A percentile compares a stretch with the other conserved stretches of the same genome.
Evolutionary conservation across 1,140 invertebrate species (phyloP).

Genomic region (Leguminivora glycinivorella): DNA sequence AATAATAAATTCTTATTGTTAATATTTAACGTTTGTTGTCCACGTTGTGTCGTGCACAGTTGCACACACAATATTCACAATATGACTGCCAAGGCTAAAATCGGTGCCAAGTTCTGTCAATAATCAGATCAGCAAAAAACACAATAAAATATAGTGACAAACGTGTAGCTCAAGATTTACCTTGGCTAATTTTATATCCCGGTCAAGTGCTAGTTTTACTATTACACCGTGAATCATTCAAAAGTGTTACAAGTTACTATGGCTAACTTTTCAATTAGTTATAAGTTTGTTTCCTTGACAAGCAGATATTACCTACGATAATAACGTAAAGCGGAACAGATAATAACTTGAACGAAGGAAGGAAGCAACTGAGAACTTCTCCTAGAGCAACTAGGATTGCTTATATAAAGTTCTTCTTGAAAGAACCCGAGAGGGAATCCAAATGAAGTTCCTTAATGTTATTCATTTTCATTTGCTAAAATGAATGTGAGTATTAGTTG

Average conservation of each 20-base stretch:
- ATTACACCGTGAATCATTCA: no score
- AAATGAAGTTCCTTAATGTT: background rate
- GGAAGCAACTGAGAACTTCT: background rate
- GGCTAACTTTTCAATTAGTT: background rate
- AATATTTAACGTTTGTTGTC: no score
- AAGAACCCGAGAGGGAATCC: background rate
- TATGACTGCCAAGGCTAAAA: no score
- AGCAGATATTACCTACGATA: background rate
- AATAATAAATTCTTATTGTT: no score
- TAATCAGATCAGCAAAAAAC: no score
- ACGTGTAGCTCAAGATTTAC: no score
- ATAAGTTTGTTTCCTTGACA: background rate
- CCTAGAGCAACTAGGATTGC: background rate
- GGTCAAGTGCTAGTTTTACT: no score
- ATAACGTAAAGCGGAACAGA: background rate
- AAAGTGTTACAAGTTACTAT: background rate
- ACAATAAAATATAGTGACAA: no score
- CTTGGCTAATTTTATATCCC: background rate
- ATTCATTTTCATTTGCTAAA: conserved; percentile 5
- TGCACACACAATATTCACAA: no score
- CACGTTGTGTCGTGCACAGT: no score
- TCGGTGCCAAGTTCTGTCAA: no score
- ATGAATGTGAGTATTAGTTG: background rate
- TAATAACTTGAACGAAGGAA: background rate
- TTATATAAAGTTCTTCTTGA: background rate